Evolutionary conservation across 2,888 invertebrate species (phyloP), one percentile per base, ranked within the genome.

Genomic region (Apocheima hispidaria): DNA sequence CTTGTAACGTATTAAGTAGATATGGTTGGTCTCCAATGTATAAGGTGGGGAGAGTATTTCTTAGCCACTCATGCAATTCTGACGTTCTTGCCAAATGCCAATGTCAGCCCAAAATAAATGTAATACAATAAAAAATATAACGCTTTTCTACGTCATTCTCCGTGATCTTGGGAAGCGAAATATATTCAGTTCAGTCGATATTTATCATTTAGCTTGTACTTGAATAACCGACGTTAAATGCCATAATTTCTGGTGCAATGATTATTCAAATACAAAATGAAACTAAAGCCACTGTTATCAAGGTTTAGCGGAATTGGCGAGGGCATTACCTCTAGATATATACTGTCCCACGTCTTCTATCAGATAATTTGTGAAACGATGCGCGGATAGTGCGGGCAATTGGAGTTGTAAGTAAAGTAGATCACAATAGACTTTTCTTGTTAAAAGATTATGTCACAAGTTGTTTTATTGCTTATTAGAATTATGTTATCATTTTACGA

Each of bases 361-460:
- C 36, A 38, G n/a, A 59, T 59, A 52, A 59, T 52, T 46, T 52
- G 40, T 46, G 51, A 40, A 44, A 40, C 44, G 20, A 36, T 43
- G 23, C 12, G 44, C 23, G 43, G 38, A 18, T 44, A 20, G 30
- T 59, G 46, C 52, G 9, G 23, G n/a, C 46, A 59, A 59, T 52
- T 21, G 9, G 21, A 18, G 18, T 12, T 30, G n/a, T 10, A n/a
- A 49, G 16, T 33, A 49, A 50, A 41, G 46, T 21, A 30, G 14
- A 50, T 38, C 51, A 46, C 58, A 46, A 44, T 46, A 46, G 21
- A 30, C 35, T 44, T 36, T 50, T 57, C 57, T 21, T 44, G 38
- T 30, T 51, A 46, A 2, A 12, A 30, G 33, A 41, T 26, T 33
- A 51, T 44, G 35, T 50, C 50, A 20, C n/a, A 51, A 21, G 4